Evolutionary conservation across 1,140 invertebrate genomes (phyloP), one percentile per base, ranked within the genome.

Genomic region (Scaptomyza graminum): DNA sequence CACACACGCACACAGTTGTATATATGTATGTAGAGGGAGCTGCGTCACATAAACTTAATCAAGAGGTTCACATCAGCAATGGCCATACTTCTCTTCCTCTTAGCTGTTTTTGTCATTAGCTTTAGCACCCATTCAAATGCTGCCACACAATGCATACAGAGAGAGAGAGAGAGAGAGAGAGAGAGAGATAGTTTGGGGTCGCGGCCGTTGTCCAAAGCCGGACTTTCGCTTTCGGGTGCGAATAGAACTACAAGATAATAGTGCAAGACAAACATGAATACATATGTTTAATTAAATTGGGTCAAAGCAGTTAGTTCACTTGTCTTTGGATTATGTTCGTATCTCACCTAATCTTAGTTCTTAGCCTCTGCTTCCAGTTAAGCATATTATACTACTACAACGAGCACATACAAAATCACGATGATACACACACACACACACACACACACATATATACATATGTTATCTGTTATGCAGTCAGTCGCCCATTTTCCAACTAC

Each of bases 271-370:
- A 28, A 44, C 44, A 60, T 43, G 55, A 46, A 57, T 60, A 72
- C 63, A 55, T 64, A 67, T 76, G 79, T 88, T 78, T 88, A 88
- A 88, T 88, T 88, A 88, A 88, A 88, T 88, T 88, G 83, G 83
- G 83, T 88, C 83, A 88, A 71, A 76, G 61, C 79, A 76, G 83
- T 88, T 88, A 88, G 79, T 83, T 88, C 79, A 88, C 83, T 88
- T 88, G 83, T 88, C 83, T 79, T 73, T 74, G 79, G 83, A 83
- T 88, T 88, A 88, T 78, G 83, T 82, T 83, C 83, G 79, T 84
- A 88, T 88, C 78, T 70, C 59, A 88, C 79, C 81, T 83, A 79
- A 83, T 83, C 83, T 89, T 41, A 55, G 74, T 55, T 55, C 62
- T 52, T 51, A 67, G 57, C 18, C 28, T 52, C 18, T 34, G 31